Evolutionary conservation across 2,113 vertebrate species (phyloP), one percentile per base, ranked within the genome.

Genomic region (Ceuthmochares aereus): DNA sequence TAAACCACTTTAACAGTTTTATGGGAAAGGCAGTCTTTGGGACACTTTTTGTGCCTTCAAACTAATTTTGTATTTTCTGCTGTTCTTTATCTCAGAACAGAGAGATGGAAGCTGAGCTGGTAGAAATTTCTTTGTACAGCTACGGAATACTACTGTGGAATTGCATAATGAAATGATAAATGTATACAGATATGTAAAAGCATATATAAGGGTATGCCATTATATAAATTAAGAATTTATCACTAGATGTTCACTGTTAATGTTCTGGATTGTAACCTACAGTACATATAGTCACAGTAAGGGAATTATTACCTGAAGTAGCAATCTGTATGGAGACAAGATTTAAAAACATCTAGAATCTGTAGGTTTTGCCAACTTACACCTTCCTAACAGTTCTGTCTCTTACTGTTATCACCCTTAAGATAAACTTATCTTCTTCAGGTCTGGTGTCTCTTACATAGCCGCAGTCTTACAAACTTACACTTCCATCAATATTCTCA

Each of bases 1-100:
- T 98, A 98, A 98, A 97, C 17, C 78, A 91, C 83, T 96, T 84
- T 59, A 94, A 84, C 83, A 74, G 77, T 92, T 96, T 96, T 92
- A 90, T 90, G 95, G 83, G 70, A 73, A 87, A 81, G 56, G 70
- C 69, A 76, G 34, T 85, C n/a, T 81, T 66, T 70, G 59, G 14
- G 22, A 58, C 5, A 19, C 12, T 29, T 83, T 43, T 52, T 82
- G 25, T 87, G 51, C 54, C 34, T 83, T 64, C 37, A 56, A 0
- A 36, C 32, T 86, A 5, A 8, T 86, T 74, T 62, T 73, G 8
- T 80, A 2, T 79, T 84, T 93, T 69, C 42, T 95, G 12, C 42
- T 74, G 15, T 59, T 85, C 42, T 29, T 8, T 17, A 20, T 85
- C 67, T 83, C 64, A 63, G 43, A 90, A 55, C 15, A 59, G 37